Evolutionary conservation across 2,113 vertebrate genomes (phyloP).

Genomic region (Plecturocebus donacophilus): DNA sequence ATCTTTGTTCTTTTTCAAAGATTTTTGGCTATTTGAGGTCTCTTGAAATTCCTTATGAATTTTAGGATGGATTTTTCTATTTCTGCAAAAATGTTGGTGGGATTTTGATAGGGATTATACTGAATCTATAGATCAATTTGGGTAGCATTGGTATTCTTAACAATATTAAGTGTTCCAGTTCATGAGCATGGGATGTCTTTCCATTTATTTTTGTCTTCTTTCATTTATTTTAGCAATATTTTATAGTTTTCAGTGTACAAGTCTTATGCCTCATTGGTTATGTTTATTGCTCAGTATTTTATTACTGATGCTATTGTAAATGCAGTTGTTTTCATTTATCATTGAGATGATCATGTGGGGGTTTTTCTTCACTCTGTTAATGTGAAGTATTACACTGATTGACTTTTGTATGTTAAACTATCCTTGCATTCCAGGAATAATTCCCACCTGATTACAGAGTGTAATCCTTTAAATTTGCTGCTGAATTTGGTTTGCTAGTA

Average conservation of each 20-base stretch:
- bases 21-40: not conserved
- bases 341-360: not conserved
- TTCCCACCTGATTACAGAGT: not conserved
- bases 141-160: not conserved
- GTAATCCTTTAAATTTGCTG: conserved; percentile 33
- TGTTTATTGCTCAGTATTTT: conserved; percentile 41
- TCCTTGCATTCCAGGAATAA: conserved; percentile 25
- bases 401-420: conserved; percentile 6
- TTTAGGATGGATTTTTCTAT: not conserved
- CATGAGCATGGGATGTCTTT: not conserved
- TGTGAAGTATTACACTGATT: not conserved
- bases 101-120: not conserved
- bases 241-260: not conserved
- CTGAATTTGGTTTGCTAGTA: not conserved
- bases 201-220: not conserved
- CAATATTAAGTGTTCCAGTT: not conserved
- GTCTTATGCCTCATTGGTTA: not conserved
- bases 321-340: not conserved
- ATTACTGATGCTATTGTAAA: not conserved
- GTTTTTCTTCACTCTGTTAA: not conserved
- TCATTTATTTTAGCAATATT: not conserved
- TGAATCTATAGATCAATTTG: not conserved
- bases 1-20: conserved; percentile 12
- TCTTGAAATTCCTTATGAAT: not conserved
- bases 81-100: not conserved